Percentiles rank a stretch among this genome's conserved stretches.
phyloP scores from a whole-genome alignment of 2,888 invertebrate genomes.

The Aelia acuminata region DNA sequence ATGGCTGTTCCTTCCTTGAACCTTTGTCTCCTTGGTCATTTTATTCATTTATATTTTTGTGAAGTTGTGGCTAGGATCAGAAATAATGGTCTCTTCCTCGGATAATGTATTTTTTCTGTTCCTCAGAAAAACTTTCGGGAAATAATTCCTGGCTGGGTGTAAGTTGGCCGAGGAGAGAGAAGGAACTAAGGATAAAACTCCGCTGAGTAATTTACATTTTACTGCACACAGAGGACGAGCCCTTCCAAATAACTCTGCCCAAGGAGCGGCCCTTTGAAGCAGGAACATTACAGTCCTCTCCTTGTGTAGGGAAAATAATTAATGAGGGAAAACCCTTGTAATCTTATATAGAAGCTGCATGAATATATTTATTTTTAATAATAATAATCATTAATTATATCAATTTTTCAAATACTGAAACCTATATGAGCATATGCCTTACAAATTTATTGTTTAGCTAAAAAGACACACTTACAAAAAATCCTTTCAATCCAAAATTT shows the following conservation, averaged over 20 bases:
- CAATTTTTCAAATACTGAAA: no score
- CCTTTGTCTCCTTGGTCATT: neutral
- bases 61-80: neutral
- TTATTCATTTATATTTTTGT: neutral
- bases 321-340: neutral
- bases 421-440: no score
- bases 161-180: neutral
- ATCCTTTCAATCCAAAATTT: no score
- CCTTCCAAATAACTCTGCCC: neutral
- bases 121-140: neutral
- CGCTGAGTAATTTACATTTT: constrained; percentile 21
- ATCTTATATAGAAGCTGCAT: no score
- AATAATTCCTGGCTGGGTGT: constrained; percentile 16
- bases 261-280: neutral
- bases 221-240: neutral
- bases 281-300: neutral
- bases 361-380: no score
- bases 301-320: neutral
- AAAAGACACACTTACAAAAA: no score
- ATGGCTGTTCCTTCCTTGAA: no score
- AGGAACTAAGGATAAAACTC: constrained; percentile 28
- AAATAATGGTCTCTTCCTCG: neutral
- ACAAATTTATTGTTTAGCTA: no score
- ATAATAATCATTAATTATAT: no score
- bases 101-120: neutral